Conservation (phyloP, 2,113 vertebrate genomes). For the Tupaia tana region DNA sequence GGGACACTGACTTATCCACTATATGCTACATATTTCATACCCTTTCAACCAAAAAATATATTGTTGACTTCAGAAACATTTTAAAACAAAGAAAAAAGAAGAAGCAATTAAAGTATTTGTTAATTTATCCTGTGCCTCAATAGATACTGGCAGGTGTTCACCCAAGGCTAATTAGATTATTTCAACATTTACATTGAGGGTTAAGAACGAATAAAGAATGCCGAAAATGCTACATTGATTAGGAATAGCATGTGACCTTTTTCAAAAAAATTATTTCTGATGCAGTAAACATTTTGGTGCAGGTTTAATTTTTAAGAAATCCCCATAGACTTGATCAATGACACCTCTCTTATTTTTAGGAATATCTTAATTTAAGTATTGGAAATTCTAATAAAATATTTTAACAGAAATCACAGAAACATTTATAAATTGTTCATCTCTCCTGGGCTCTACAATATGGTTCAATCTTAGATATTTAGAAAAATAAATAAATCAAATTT, state of each 20-base stretch:
- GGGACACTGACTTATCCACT: background rate
- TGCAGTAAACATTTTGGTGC: background rate
- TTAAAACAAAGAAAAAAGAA: background rate
- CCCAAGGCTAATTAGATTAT: slow-evolving; percentile 40
- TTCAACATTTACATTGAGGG: slow-evolving; percentile 43
- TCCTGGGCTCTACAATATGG: background rate
- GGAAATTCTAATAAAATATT: background rate
- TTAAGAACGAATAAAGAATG: slow-evolving; percentile 7
- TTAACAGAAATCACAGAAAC: background rate
- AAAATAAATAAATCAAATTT: background rate
- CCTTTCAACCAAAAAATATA: background rate
- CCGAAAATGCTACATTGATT: background rate
- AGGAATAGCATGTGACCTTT: background rate
- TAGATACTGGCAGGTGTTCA: slow-evolving; percentile 46
- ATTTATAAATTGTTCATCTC: background rate
- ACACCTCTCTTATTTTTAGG: background rate
- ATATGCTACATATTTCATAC: background rate
- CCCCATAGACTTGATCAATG: background rate
- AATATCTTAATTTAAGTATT: background rate
- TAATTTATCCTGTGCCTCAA: slow-evolving; percentile 19
- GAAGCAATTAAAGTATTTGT: background rate
- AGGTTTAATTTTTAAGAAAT: slow-evolving; percentile 6
- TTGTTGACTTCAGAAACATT: background rate
- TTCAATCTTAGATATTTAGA: background rate
- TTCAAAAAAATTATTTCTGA: background rate